Evolutionary conservation across 2,888 invertebrate genomes (phyloP).

Genomic region (Monochamus alternatus): DNA sequence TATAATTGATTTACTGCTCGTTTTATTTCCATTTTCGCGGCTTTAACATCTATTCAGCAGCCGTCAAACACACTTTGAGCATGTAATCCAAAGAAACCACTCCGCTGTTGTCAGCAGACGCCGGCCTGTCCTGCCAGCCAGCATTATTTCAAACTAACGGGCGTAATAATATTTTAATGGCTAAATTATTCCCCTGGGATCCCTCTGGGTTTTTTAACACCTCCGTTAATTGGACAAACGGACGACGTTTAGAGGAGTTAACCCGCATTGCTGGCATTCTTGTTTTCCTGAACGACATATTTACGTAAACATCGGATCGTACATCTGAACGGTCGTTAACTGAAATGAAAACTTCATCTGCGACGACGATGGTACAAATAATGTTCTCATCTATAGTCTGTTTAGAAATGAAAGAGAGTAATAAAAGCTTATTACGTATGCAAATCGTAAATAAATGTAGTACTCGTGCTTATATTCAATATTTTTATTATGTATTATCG

Average conservation of each 20-base stretch:
- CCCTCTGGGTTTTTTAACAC: conserved; percentile 13
- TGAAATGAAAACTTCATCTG: conserved; percentile 7
- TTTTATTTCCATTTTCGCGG: too few species aligned
- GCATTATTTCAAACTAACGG: neutral
- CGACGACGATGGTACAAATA: too few species aligned
- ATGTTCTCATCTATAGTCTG: too few species aligned
- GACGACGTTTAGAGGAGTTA: neutral
- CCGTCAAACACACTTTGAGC: too few species aligned
- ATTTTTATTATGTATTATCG: too few species aligned
- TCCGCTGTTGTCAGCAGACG: neutral
- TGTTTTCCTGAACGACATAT: conserved; percentile 9
- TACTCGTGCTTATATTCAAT: too few species aligned
- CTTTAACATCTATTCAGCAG: too few species aligned
- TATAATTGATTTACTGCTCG: too few species aligned
- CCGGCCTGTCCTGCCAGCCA: neutral
- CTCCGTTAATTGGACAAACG: neutral
- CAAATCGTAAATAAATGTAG: too few species aligned
- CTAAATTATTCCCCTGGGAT: conserved; percentile 4
- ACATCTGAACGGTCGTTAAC: conserved; percentile 1
- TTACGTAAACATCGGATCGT: conserved; percentile 9
- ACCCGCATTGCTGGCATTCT: neutral
- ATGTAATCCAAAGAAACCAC: neutral
- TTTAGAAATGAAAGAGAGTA: too few species aligned
- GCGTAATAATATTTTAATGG: conserved; percentile 10
- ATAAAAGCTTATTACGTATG: too few species aligned